Evolutionary conservation across 1,140 invertebrate genomes (phyloP).

Genomic region (Glomeris maerens): DNA sequence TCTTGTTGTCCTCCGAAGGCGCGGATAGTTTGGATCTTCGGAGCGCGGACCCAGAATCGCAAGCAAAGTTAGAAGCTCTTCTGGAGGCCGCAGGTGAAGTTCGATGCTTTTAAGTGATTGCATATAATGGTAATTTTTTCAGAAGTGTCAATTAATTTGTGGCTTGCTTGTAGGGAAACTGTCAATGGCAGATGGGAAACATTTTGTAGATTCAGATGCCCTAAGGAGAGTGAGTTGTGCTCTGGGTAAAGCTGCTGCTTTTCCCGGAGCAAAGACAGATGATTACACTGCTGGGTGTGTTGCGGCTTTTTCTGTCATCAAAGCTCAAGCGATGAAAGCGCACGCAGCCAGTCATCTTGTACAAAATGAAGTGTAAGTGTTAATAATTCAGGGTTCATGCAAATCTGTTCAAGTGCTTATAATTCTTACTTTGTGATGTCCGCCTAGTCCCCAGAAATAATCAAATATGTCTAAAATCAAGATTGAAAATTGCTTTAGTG

Average conservation of each 20-base stretch:
- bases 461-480: too few relatives aligned
- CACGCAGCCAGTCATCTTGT: conserved; percentile 2
- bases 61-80: conserved; percentile 70
- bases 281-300: conserved; percentile 41
- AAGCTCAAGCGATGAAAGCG: too few relatives aligned
- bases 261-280: too few relatives aligned
- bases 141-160: conserved; percentile 14
- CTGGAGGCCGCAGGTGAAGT: conserved; percentile 64
- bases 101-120: not conserved
- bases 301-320: conserved; percentile 12
- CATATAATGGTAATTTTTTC: conserved; percentile 6
- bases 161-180: conserved; percentile 64
- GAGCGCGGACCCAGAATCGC: conserved; percentile 70
- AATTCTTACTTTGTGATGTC: too few relatives aligned
- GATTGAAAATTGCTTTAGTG: too few relatives aligned
- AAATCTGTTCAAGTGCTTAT: too few relatives aligned
- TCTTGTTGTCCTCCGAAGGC: conserved; percentile 48
- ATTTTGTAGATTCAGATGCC: conserved; percentile 35
- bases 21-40: conserved; percentile 47
- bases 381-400: too few relatives aligned
- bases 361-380: conserved; percentile 12
- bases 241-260: conserved; percentile 86
- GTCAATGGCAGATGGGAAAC: conserved; percentile 43
- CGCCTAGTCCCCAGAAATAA: too few relatives aligned
- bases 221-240: conserved; percentile 61